phyloP scores from a whole-genome alignment of 2,888 invertebrate species.

The Macrosiphum euphorbiae region DNA sequence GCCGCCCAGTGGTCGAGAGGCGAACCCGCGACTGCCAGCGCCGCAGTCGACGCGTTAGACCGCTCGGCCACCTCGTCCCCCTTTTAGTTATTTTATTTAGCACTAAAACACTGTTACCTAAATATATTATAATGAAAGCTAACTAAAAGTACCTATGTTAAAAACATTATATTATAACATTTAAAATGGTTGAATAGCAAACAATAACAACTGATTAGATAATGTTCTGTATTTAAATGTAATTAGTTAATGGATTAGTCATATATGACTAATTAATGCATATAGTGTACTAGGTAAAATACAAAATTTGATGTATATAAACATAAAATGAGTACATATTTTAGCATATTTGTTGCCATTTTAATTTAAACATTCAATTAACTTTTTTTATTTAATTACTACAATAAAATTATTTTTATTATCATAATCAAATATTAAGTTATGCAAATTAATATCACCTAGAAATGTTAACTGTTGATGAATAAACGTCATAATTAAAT shows the following conservation, averaged over 20 bases:
- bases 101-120: neutral
- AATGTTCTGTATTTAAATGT: neutral
- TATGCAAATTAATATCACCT: neutral
- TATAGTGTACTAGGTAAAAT: neutral
- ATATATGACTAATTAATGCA: neutral
- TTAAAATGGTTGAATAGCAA: neutral
- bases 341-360: neutral
- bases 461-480: neutral
- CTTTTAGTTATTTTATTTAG: neutral
- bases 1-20: too few relatives aligned
- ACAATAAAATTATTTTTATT: neutral
- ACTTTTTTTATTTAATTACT: neutral
- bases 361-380: neutral
- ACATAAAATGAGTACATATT: neutral
- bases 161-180: neutral
- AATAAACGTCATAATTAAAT: neutral
- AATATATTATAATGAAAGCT: neutral
- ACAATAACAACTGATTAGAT: constrained; percentile 8
- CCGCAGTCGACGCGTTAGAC: too few relatives aligned
- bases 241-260: neutral
- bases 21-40: too few relatives aligned
- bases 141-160: neutral
- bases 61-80: too few relatives aligned
- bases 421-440: neutral
- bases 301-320: neutral